Evolutionary conservation across 2,888 invertebrate genomes (phyloP).

Genomic region (Schrankia costaestrigalis): DNA sequence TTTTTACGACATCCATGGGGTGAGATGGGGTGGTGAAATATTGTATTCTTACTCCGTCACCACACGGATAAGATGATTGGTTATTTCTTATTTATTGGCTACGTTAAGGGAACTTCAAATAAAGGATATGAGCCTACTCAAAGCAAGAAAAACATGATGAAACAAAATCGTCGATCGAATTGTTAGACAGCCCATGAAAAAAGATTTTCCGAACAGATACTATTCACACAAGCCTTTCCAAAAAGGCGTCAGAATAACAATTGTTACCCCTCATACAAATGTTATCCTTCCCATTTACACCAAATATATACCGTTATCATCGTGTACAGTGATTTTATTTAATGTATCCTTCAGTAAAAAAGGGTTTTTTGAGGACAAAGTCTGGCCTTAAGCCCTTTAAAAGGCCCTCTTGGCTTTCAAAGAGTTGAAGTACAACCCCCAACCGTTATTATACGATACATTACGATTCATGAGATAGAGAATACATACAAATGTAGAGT

Average conservation of each 20-base stretch:
- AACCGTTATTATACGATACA: slow-evolving; percentile 37
- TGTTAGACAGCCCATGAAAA: too few species aligned
- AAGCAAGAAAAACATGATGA: too few species aligned
- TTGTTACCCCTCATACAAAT: slow-evolving; percentile 14
- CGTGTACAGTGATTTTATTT: slow-evolving; percentile 35
- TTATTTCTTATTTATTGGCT: too few species aligned
- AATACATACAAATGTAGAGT: slow-evolving; percentile 22
- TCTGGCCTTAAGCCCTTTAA: slow-evolving; percentile 23
- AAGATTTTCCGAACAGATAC: slow-evolving; percentile 15
- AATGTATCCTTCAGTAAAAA: slow-evolving; percentile 42
- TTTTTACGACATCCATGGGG: too few species aligned
- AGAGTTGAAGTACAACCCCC: too few species aligned
- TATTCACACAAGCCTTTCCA: slow-evolving; percentile 11
- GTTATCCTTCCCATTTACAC: slow-evolving; percentile 30
- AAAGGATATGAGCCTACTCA: too few species aligned
- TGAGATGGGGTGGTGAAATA: too few species aligned
- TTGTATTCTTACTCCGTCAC: too few species aligned
- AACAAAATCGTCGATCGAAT: too few species aligned
- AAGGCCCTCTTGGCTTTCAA: too few species aligned
- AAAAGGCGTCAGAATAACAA: slow-evolving; percentile 17
- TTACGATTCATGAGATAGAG: slow-evolving; percentile 49
- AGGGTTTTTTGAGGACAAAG: slow-evolving; percentile 34
- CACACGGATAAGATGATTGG: too few species aligned
- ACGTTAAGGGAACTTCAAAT: too few species aligned
- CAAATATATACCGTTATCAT: slow-evolving; percentile 32